These are phyloP conservation scores for Eupsilia transversa DNA, from an alignment of 2,888 invertebrate species.

Conservation along the genomic window DNA sequence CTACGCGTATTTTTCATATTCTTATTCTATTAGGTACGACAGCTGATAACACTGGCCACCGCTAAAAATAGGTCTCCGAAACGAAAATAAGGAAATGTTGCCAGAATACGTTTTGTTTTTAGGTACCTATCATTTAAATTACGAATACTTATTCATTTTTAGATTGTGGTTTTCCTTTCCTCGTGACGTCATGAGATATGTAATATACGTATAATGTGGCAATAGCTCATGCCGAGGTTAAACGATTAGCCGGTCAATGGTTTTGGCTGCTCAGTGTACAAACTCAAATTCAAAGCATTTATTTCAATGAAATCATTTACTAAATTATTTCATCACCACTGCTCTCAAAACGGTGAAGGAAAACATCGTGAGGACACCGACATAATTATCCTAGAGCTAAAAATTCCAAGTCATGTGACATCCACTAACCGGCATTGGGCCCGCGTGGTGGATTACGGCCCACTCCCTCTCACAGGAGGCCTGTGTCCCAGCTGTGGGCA, in stretches of 20 bases:
- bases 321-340: neutral
- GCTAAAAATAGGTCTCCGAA: neutral
- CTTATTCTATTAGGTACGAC: neutral
- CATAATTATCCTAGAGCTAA: too few relatives aligned
- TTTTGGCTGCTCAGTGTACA: neutral
- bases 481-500: neutral
- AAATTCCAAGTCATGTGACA: too few relatives aligned
- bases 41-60: neutral
- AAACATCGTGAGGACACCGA: too few relatives aligned
- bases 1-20: too few relatives aligned
- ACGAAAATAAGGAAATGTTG: neutral
- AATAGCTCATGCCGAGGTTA: neutral
- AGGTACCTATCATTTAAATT: neutral
- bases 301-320: neutral
- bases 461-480: neutral
- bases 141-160: neutral
- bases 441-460: neutral
- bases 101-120: neutral
- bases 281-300: neutral
- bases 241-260: neutral
- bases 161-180: slow-evolving; percentile 2
- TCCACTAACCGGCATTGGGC: too few relatives aligned
- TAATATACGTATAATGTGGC: neutral
- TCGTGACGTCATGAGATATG: neutral
- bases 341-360: neutral